Evolutionary conservation across 2,888 invertebrate genomes (phyloP).

Genomic region (Drosophila percnosoma): DNA sequence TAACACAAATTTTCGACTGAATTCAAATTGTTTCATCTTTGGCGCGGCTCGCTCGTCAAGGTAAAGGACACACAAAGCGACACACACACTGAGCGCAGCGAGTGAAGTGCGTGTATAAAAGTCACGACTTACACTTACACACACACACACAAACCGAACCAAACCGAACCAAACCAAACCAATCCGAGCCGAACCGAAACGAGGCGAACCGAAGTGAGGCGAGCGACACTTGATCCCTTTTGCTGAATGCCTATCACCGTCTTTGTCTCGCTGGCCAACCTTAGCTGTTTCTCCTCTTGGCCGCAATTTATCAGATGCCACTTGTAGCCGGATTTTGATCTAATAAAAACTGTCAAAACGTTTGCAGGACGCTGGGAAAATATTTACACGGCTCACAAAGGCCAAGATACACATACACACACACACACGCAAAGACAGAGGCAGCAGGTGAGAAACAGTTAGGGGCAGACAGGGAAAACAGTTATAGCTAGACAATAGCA

Average conservation of each 20-base stretch:
- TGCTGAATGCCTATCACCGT: slow-evolving; percentile 24
- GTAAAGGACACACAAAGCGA: slow-evolving; percentile 9
- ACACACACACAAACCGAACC: not conserved
- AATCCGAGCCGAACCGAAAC: not conserved
- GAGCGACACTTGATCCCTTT: slow-evolving; percentile 53
- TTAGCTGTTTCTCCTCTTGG: slow-evolving; percentile 43
- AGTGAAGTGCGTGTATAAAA: slow-evolving; percentile 29
- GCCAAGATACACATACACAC: slow-evolving; percentile 22
- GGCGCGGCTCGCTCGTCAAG: slow-evolving; percentile 13
- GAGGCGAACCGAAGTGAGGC: not conserved
- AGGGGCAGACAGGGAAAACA: slow-evolving; percentile 51
- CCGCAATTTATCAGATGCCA: slow-evolving; percentile 79
- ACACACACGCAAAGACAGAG: slow-evolving; percentile 4
- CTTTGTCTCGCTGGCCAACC: slow-evolving; percentile 38
- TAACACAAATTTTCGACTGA: slow-evolving; percentile 14
- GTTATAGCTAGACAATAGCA: slow-evolving; percentile 63
- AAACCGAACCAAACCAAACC: not conserved
- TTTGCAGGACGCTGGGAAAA: slow-evolving; percentile 78
- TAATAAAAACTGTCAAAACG: slow-evolving; percentile 83
- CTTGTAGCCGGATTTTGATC: slow-evolving; percentile 75
- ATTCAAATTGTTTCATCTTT: slow-evolving; percentile 34
- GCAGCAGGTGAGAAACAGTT: slow-evolving; percentile 9
- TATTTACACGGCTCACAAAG: slow-evolving; percentile 73
- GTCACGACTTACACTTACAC: slow-evolving; percentile 20
- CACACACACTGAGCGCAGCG: not conserved